phyloP scores from a whole-genome alignment of 1,140 invertebrate species.

The Drosophila asahinai region DNA sequence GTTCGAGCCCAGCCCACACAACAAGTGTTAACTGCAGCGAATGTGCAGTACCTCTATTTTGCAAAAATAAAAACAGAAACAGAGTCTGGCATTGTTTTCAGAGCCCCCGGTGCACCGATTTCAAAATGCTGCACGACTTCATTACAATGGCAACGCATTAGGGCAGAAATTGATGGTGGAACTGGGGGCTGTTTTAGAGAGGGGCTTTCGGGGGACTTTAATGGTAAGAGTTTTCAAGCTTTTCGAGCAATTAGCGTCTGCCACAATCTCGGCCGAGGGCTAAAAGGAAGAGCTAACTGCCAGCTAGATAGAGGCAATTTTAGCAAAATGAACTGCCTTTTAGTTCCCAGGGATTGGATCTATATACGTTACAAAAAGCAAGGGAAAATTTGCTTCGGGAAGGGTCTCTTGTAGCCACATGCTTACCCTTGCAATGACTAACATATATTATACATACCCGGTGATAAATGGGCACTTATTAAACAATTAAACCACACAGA shows the following conservation, averaged over 20 bases:
- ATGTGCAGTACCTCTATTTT: constrained; percentile 59
- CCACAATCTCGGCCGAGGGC: constrained; percentile 71
- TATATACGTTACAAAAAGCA: not conserved
- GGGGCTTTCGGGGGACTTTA: not conserved
- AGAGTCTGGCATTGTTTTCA: constrained; percentile 60
- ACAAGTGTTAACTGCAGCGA: constrained; percentile 75
- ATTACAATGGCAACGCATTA: constrained; percentile 62
- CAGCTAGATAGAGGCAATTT: constrained; percentile 52
- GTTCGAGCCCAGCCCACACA: constrained; percentile 5
- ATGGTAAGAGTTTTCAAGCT: constrained; percentile 47
- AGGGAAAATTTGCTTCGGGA: not conserved
- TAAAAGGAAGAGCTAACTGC: constrained; percentile 65
- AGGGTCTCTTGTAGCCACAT: not conserved
- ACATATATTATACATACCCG: not conserved
- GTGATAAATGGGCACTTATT: no score
- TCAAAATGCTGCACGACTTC: constrained; percentile 48
- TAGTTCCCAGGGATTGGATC: constrained; percentile 1
- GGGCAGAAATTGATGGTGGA: constrained; percentile 41
- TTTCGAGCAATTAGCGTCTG: constrained; percentile 79
- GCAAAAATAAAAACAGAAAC: constrained; percentile 37
- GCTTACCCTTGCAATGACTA: not conserved
- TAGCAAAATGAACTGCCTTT: constrained; percentile 56
- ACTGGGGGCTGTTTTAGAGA: not conserved
- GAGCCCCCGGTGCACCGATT: constrained; percentile 49
- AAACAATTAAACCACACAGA: not conserved